Evolutionary conservation across 2,888 invertebrate species (phyloP), one percentile per base, ranked within the genome.

Genomic region (Drosophila trichaetosa): DNA sequence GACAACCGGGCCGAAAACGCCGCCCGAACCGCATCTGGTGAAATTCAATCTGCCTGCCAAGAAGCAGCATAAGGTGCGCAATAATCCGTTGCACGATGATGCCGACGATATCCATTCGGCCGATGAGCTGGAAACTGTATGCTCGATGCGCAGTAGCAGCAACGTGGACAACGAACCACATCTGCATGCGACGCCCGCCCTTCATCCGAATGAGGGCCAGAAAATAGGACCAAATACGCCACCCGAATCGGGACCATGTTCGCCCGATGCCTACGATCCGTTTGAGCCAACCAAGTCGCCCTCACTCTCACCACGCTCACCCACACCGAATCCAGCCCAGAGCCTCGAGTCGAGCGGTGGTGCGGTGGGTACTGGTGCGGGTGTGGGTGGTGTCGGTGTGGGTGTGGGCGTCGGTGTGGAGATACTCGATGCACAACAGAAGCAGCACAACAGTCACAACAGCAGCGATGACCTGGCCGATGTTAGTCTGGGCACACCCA

Each of bases 181-280:
- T 42, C 16, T 46, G 46, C 46, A 46, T 46, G 46, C 46, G 31
- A 27, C 31, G 8, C 77, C 67, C 51, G 11, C 38, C n/a, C 63
- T 64, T 27, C 79, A 70, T 64, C 42, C 24, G 49, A 90, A 83
- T 63, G 87, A 89, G 5, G 69, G 79, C 7, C 92, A 94, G 69
- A 94, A 95, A 81, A 95, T 95, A 87, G 96, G 96, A 0, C 96
- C 96, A 0, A 96, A 96, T 88, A 96, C 96, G 6, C 96, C 96
- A 0, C 96, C 95, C 59, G 95, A 94, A 69, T 95, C 95, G 10
- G 95, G 95, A 1, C 95, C 95, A 0, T 95, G 95, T 73, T 95
- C 96, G 18, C 97, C 97, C 0, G 97, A 97, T 92, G 97, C 96
- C 4, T 98, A 98, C 93, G 97, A 98, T 95, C 98, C 98, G 2